Evolutionary conservation across 2,113 vertebrate genomes (phyloP).

Genomic region (Onychorhynchus coronatus): DNA sequence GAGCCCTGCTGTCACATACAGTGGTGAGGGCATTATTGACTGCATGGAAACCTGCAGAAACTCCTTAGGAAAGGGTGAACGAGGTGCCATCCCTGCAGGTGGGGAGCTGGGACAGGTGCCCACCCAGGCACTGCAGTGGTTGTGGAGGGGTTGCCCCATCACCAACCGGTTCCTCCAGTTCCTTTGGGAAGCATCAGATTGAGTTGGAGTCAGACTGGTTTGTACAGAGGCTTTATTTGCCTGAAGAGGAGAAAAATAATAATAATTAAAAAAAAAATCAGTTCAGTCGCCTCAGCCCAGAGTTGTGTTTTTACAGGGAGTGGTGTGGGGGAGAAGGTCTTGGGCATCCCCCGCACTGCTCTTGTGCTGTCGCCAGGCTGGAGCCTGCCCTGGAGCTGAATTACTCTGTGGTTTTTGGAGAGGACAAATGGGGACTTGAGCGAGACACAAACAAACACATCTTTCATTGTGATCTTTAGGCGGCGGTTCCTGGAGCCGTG

Average conservation of each 20-base stretch:
- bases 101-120: not conserved
- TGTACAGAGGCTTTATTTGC: constrained; percentile 9
- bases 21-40: not conserved
- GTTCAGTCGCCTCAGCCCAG: not conserved
- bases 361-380: not conserved
- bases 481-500: not conserved
- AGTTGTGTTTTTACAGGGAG: not conserved
- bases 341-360: not conserved
- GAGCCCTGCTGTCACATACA: not conserved
- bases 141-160: not conserved
- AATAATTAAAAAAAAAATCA: not conserved
- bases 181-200: not conserved
- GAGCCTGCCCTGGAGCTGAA: not conserved
- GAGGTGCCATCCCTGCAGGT: not conserved
- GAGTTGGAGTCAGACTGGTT: constrained; percentile 25
- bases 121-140: not conserved
- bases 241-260: not conserved
- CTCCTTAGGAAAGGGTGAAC: not conserved
- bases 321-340: not conserved
- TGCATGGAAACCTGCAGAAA: not conserved
- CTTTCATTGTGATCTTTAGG: not conserved
- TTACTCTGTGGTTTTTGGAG: not conserved
- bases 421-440: not conserved
- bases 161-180: not conserved
- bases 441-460: not conserved